Conservation (phyloP, 2,888 invertebrate genomes). For the Ganaspis brasiliensis region DNA sequence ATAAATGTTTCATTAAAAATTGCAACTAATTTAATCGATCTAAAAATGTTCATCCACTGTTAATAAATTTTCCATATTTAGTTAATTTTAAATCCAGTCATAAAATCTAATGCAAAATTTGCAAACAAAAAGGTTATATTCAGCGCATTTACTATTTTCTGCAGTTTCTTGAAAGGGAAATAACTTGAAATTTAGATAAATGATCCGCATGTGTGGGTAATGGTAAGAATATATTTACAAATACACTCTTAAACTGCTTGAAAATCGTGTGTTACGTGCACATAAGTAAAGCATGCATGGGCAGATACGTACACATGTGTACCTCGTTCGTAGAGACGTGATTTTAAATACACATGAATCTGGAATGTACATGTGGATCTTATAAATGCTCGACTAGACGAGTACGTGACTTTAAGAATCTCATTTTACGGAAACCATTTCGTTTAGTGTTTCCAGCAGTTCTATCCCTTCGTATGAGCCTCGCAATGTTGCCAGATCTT, state of each 20-base stretch:
- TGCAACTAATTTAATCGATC: too few relatives aligned
- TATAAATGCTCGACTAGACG: constrained; percentile 21
- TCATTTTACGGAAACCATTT: constrained; percentile 21
- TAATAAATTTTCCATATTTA: too few relatives aligned
- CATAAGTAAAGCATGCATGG: neutral
- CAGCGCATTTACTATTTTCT: neutral
- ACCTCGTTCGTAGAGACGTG: neutral
- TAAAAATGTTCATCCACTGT: too few relatives aligned
- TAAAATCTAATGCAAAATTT: too few relatives aligned
- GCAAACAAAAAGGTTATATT: neutral
- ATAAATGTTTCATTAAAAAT: too few relatives aligned
- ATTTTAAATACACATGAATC: constrained; percentile 20
- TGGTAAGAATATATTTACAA: constrained; percentile 2
- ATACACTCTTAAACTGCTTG: neutral
- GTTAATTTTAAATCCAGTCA: too few relatives aligned
- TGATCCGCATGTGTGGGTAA: constrained; percentile 9
- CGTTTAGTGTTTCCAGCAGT: constrained; percentile 10
- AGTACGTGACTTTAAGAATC: constrained; percentile 22
- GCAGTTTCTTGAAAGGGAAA: neutral
- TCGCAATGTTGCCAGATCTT: constrained; percentile 16
- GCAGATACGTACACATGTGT: neutral
- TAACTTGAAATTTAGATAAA: neutral
- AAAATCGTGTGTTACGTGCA: neutral
- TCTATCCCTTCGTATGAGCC: neutral
- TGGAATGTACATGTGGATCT: constrained; percentile 19